A percentile compares a stretch with the other conserved stretches of the same genome.
phyloP scores from a whole-genome alignment of 2,113 vertebrate species.

The Myotis lucifugus region DNA sequence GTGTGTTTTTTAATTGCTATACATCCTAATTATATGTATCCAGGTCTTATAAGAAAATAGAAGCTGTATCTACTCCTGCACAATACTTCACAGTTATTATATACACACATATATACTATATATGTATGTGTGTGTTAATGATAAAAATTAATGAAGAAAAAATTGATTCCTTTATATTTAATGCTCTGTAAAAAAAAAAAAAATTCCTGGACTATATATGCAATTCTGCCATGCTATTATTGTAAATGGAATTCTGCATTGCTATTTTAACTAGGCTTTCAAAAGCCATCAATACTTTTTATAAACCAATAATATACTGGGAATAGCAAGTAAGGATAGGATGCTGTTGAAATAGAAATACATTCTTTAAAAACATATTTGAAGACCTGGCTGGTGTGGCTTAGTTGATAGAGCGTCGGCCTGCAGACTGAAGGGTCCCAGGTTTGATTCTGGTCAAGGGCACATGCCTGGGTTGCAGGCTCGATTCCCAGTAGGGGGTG shows the following conservation, averaged over 20 bases:
- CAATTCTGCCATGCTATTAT: neutral
- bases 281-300: slow-evolving; percentile 12
- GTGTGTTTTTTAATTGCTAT: neutral
- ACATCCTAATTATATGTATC: neutral
- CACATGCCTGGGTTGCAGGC: neutral
- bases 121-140: neutral
- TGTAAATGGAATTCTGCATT: neutral
- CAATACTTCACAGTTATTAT: neutral
- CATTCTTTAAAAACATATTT: too few species aligned
- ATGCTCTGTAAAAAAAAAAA: neutral
- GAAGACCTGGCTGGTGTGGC: neutral
- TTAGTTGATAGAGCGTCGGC: neutral
- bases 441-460: too few species aligned
- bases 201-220: neutral
- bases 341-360: neutral
- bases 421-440: neutral
- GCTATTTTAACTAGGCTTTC: slow-evolving; percentile 8
- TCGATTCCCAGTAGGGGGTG: neutral
- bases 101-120: neutral
- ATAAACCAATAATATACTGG: neutral
- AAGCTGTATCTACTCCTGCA: neutral
- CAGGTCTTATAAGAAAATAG: neutral
- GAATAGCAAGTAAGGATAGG: neutral
- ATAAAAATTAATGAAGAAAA: slow-evolving; percentile 24
- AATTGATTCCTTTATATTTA: neutral